Base-by-base conservation (phyloP, 2,113 vertebrate genomes). In the Polyodon spathula region DNA sequence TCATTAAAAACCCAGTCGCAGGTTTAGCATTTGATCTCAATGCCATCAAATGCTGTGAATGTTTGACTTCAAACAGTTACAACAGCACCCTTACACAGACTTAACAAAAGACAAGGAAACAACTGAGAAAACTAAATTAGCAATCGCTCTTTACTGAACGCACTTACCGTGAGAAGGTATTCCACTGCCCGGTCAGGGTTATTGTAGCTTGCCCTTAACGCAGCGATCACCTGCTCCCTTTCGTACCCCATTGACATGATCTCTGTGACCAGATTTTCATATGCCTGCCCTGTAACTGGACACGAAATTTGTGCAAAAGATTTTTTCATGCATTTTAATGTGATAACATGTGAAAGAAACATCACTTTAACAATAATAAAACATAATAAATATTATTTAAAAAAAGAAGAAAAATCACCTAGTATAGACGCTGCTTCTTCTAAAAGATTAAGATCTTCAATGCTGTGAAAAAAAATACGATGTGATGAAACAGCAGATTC, bases 231-330 rank as follows among this genome's bases (percentile, higher is more conserved):
- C 61, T 78, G 81, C 69, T 85, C 79, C 39, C 85, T 74, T 58
- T 84, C 81, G 54, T 88, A 88, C 42, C 86, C 86, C 82, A 88
- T 88, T 2, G 78, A 85, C 84, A 86, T 86, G 51, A 88, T 88
- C 72, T 87, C 86, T 8, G 81, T 76, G 63, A 88, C 85, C 72
- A 88, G 73, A 67, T 82, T 86, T 70, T 87, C 83, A 68, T 88
- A 88, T 14, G 84, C 86, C 46, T 83, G 80, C 43, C 84, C 86
- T 14, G 86, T 88, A 62, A 88, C 86, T 88, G 62, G 61, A 52
- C 54, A 27, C 3, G 27, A 1, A 27, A 27, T 27, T 27, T 27
- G 27, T 27, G 27, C 27, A 7, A 63, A 43, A 43, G 14, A 44
- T 6, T 27, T 27, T 27, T 27, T 27, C 27, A 27, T 3, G 27